These are phyloP conservation scores for Parochlus steinenii DNA, from an alignment of 2,888 invertebrate genomes.

Conservation along the genomic window DNA sequence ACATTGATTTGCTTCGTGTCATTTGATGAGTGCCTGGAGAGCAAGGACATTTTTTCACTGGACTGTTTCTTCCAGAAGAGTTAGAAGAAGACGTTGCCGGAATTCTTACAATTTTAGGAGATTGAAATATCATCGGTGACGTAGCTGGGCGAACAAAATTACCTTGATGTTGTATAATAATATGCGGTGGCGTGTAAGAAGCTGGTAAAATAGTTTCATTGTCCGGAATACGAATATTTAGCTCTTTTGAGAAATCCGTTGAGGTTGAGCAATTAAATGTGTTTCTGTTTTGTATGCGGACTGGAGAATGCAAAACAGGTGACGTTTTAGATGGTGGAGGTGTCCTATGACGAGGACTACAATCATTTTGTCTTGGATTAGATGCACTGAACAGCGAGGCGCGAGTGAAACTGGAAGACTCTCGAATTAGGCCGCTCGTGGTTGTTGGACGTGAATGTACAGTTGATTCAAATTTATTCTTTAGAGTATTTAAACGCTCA, in stretches of 20 bases:
- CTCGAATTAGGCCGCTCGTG: no score
- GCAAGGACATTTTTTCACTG: slow-evolving; percentile 6
- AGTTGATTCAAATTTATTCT: no score
- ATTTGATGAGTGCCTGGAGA: slow-evolving; percentile 12
- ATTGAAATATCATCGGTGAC: slow-evolving; percentile 11
- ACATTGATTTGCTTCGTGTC: slow-evolving; percentile 18
- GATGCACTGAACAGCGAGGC: slow-evolving; percentile 2
- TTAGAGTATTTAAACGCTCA: no score
- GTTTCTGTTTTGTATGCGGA: no score
- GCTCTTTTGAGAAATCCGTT: slow-evolving; percentile 11
- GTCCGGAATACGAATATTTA: slow-evolving; percentile 10
- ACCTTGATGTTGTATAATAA: slow-evolving; percentile 9
- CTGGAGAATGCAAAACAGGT: not conserved
- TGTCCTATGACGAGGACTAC: not conserved
- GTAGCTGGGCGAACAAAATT: slow-evolving; percentile 8
- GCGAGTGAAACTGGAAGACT: not conserved
- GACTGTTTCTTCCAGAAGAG: slow-evolving; percentile 10
- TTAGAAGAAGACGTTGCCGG: slow-evolving; percentile 1
- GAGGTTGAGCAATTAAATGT: slow-evolving; percentile 7
- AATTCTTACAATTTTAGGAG: slow-evolving; percentile 9
- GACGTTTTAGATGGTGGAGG: not conserved
- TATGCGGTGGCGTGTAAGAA: slow-evolving; percentile 10
- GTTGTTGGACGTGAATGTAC: no score
- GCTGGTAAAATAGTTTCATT: slow-evolving; percentile 9
- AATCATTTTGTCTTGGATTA: no score